Evolutionary conservation across 2,113 vertebrate species (phyloP).

Genomic region (Channa maculata): DNA sequence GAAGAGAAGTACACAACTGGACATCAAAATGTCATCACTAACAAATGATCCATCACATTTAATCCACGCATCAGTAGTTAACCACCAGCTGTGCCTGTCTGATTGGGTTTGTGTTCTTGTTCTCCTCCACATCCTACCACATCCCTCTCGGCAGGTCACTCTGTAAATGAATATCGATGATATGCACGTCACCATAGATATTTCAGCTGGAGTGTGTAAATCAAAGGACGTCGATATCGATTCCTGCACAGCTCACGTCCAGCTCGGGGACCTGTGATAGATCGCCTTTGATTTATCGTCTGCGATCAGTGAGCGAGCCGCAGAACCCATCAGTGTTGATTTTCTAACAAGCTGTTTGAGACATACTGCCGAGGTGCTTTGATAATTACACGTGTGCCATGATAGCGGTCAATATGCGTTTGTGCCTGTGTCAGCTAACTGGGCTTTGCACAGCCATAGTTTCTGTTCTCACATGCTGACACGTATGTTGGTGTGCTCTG

Average conservation of each 20-base stretch:
- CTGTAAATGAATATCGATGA: constrained; percentile 30
- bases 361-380: background rate
- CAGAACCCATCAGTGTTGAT: constrained; percentile 2
- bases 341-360: constrained; percentile 27
- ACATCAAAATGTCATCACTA: background rate
- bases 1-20: no score
- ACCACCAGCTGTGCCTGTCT: background rate
- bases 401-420: background rate
- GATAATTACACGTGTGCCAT: constrained; percentile 8
- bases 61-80: background rate
- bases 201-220: constrained; percentile 51
- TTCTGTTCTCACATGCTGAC: background rate
- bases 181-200: constrained; percentile 21
- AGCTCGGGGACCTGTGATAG: background rate
- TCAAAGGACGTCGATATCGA: constrained; percentile 54
- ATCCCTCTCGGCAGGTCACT: constrained; percentile 7
- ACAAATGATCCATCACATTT: background rate
- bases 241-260: background rate
- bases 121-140: background rate
- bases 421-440: background rate
- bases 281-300: constrained; percentile 42
- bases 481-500: background rate
- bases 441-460: background rate
- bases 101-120: background rate
- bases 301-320: background rate